Conservation (phyloP, 2,888 invertebrate genomes). For the Gastracanthus pulcherrimus region DNA sequence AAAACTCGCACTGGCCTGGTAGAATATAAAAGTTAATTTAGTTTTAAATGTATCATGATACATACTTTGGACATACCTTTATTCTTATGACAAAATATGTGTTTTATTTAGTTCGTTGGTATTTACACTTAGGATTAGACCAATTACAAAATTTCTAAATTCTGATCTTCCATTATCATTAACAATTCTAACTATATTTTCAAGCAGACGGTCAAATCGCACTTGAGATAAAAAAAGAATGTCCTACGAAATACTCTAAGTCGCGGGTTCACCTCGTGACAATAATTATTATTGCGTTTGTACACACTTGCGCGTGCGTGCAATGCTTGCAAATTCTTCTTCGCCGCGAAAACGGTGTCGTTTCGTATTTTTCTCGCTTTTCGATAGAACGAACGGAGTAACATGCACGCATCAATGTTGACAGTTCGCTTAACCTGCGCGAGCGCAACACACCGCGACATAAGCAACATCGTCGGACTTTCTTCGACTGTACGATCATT, state of each 20-base stretch:
- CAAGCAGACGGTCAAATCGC: too few relatives aligned
- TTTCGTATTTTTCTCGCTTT: conserved; percentile 15
- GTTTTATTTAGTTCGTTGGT: too few relatives aligned
- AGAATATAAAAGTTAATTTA: too few relatives aligned
- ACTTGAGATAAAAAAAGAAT: not conserved
- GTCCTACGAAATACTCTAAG: not conserved
- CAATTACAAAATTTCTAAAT: too few relatives aligned
- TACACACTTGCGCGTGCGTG: not conserved
- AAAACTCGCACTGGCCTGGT: too few relatives aligned
- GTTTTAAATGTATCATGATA: too few relatives aligned
- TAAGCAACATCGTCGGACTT: conserved; percentile 24
- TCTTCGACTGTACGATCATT: conserved; percentile 13
- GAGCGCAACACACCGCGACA: not conserved
- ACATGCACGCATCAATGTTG: conserved; percentile 25
- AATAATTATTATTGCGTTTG: conserved; percentile 19
- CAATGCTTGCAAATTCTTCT: conserved; percentile 33
- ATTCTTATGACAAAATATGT: too few relatives aligned
- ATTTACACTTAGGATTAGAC: too few relatives aligned
- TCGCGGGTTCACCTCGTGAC: not conserved
- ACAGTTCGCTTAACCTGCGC: conserved; percentile 5
- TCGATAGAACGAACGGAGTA: conserved; percentile 29
- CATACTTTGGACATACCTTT: too few relatives aligned
- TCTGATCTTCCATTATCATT: too few relatives aligned
- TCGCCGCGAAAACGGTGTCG: not conserved
- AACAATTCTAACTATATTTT: too few relatives aligned